A percentile compares a stretch with the other conserved stretches of the same genome.
Evolutionary conservation across 2,113 vertebrate species (phyloP).

Genomic region (Chionis minor): DNA sequence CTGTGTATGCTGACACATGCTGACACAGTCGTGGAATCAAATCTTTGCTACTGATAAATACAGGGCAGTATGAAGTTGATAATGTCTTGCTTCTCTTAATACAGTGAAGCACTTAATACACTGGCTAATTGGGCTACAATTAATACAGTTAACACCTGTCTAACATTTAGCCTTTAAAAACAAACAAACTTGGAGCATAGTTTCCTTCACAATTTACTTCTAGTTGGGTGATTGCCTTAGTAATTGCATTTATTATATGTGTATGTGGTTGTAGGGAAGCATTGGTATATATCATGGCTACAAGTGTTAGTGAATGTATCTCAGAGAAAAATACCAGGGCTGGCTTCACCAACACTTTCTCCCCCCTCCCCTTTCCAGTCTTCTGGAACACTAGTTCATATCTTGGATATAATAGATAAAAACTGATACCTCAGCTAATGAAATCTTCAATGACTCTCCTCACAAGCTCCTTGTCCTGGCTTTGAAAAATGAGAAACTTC

Average conservation of each 20-base stretch:
- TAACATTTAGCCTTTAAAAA: not conserved
- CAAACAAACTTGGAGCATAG: not conserved
- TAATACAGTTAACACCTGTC: not conserved
- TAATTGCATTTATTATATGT: not conserved
- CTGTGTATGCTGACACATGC: not conserved
- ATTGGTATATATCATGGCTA: not conserved
- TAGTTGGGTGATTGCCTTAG: not conserved
- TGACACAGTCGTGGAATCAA: not conserved
- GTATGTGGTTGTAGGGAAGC: not conserved
- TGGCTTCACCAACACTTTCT: not conserved
- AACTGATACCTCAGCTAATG: not conserved
- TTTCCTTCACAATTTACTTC: not conserved
- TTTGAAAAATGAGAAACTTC: not conserved
- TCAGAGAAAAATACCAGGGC: not conserved
- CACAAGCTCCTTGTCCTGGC: not conserved
- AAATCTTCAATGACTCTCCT: not conserved
- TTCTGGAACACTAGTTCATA: not conserved
- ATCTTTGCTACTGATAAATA: not conserved
- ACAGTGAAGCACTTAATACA: too few species aligned
- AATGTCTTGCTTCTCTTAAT: not conserved
- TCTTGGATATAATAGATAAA: not conserved
- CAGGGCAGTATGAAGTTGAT: not conserved
- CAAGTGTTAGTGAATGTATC: not conserved
- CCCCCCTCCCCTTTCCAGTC: too few species aligned
- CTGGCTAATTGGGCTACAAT: too few species aligned